These are phyloP conservation scores for Eleutherodactylus coqui DNA, from an alignment of 2,797 vertebrate genomes.

Conservation along the genomic window DNA sequence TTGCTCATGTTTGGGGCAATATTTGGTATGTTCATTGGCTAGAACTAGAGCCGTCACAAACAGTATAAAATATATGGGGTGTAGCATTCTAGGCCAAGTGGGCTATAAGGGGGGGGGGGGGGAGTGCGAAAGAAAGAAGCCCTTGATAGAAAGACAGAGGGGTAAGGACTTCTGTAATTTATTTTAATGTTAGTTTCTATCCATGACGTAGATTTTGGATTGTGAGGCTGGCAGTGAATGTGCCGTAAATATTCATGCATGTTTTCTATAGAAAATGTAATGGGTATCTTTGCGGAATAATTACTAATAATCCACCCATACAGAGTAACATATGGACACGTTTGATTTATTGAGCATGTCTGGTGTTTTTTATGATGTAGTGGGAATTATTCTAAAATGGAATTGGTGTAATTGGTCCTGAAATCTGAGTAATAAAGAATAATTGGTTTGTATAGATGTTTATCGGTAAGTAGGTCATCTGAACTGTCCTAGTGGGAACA, in stretches of 20 bases:
- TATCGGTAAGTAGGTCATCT: too few species aligned
- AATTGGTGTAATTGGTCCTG: neutral
- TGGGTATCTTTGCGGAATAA: neutral
- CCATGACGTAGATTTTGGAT: neutral
- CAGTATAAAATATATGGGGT: neutral
- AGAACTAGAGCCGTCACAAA: neutral
- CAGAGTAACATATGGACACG: neutral
- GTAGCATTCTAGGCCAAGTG: neutral
- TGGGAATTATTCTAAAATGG: neutral
- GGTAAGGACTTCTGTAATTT: constrained; percentile 3
- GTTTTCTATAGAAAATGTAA: neutral
- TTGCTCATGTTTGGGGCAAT: neutral
- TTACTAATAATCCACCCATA: neutral
- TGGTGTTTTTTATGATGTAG: neutral
- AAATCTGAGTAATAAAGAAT: too few species aligned
- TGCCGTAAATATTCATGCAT: neutral
- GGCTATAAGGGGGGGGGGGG: neutral
- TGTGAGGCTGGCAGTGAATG: neutral
- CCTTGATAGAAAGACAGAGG: neutral
- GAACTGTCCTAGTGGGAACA: too few species aligned
- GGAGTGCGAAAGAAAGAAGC: neutral
- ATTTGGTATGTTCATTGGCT: neutral
- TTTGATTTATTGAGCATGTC: neutral
- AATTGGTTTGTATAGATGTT: too few species aligned
- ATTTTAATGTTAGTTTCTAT: neutral